These are phyloP conservation scores for Tachyglossus aculeatus DNA, from an alignment of 2,797 vertebrate species.

Conservation along the genomic window DNA sequence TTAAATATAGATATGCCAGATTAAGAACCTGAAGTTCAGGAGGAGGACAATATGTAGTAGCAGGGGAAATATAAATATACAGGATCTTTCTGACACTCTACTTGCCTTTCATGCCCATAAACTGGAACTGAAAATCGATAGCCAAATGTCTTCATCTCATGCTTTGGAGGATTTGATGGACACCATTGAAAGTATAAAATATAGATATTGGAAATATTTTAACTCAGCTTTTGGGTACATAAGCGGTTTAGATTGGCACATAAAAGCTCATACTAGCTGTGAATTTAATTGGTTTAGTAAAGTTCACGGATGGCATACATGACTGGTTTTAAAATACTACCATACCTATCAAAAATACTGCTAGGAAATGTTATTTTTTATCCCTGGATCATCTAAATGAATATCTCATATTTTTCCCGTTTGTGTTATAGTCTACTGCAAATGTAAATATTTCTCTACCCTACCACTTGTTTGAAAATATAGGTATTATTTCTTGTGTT, in stretches of 20 bases:
- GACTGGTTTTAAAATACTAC: slow-evolving; percentile 24
- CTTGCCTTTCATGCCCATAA: slow-evolving; percentile 22
- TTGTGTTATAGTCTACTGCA: background rate
- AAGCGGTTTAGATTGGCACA: slow-evolving; percentile 15
- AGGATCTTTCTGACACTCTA: background rate
- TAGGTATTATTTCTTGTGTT: background rate
- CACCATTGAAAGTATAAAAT: slow-evolving; percentile 47
- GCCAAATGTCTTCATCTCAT: slow-evolving; percentile 66
- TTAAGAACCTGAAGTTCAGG: slow-evolving; percentile 69
- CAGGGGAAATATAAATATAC: background rate
- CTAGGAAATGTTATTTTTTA: background rate
- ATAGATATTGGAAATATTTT: slow-evolving; percentile 32
- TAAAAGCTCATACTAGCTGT: slow-evolving; percentile 4
- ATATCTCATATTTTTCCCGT: background rate
- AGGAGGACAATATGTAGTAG: background rate
- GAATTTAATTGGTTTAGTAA: slow-evolving; percentile 5
- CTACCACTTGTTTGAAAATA: background rate
- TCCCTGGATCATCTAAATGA: background rate
- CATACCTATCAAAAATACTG: slow-evolving; percentile 14
- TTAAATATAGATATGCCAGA: slow-evolving; percentile 97
- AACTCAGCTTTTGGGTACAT: slow-evolving; percentile 17
- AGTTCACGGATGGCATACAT: background rate
- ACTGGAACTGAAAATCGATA: slow-evolving; percentile 52
- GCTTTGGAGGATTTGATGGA: slow-evolving; percentile 58
- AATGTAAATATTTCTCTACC: background rate